These are phyloP conservation scores for Monodelphis domestica DNA, from an alignment of 2,797 vertebrate species.

Conservation along the genomic window DNA sequence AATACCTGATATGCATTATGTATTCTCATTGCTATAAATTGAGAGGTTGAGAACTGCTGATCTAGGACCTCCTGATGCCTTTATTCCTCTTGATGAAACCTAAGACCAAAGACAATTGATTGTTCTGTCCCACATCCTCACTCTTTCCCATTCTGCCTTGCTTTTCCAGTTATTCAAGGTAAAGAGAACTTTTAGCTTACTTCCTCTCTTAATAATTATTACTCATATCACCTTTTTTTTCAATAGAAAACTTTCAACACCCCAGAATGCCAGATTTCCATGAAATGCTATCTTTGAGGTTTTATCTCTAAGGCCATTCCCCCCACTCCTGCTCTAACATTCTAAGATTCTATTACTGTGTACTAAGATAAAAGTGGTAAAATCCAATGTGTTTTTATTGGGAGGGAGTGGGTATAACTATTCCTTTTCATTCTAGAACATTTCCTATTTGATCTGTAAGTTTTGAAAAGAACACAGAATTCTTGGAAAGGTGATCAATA, in stretches of 20 bases:
- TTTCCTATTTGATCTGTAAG: background rate
- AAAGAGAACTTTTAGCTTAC: background rate
- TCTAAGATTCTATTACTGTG: background rate
- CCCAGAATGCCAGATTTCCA: background rate
- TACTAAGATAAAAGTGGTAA: background rate
- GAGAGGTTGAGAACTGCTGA: too few species aligned
- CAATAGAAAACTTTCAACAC: background rate
- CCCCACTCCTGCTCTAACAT: background rate
- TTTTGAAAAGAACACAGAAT: background rate
- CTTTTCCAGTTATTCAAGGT: background rate
- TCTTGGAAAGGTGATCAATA: background rate
- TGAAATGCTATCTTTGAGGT: background rate
- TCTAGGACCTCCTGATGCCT: background rate
- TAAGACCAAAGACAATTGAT: background rate
- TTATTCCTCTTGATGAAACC: background rate
- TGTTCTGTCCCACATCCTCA: background rate
- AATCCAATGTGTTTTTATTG: background rate
- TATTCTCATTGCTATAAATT: too few species aligned
- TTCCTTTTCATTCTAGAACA: background rate
- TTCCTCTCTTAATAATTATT: background rate
- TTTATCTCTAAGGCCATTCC: background rate
- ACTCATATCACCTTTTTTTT: background rate
- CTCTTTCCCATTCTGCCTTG: background rate
- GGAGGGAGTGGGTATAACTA: background rate
- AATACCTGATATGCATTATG: too few species aligned